Percentiles rank a stretch among this genome's conserved stretches.
Conservation (phyloP, 2,113 vertebrate genomes). For the Syngnathus floridae region DNA sequence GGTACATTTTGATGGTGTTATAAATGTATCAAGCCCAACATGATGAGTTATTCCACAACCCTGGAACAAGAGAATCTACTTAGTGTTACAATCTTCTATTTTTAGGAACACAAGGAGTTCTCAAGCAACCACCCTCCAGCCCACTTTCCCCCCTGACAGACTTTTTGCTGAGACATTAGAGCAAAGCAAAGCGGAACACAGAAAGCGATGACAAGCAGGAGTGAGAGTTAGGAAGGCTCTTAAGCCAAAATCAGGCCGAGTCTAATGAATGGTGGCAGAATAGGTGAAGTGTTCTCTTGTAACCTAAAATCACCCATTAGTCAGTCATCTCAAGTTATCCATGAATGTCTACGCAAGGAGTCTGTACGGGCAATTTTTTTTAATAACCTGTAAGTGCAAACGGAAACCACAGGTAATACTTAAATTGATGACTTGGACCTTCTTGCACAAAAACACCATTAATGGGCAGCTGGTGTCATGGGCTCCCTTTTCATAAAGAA, state of each 20-base stretch:
- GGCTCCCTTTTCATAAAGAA: not conserved
- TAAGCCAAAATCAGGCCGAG: slow-evolving; percentile 13
- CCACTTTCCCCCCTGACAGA: slow-evolving; percentile 25
- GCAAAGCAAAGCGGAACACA: slow-evolving; percentile 20
- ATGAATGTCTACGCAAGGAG: slow-evolving; percentile 6
- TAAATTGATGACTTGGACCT: not conserved
- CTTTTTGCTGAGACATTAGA: slow-evolving; percentile 31
- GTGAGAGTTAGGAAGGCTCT: slow-evolving; percentile 8
- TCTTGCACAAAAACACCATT: not conserved
- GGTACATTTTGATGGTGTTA: slow-evolving; percentile 38
- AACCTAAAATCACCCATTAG: slow-evolving; percentile 3
- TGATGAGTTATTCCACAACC: slow-evolving; percentile 51
- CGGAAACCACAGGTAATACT: slow-evolving; percentile 11
- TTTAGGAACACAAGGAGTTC: slow-evolving; percentile 41
- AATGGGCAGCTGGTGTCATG: not conserved
- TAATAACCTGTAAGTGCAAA: slow-evolving; percentile 14
- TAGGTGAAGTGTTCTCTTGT: not conserved
- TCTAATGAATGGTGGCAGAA: slow-evolving; percentile 9
- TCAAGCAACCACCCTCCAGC: slow-evolving; percentile 11
- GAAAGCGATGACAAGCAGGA: slow-evolving; percentile 12
- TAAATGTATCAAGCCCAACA: slow-evolving; percentile 35
- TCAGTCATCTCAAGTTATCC: slow-evolving; percentile 3
- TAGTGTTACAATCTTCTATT: slow-evolving; percentile 52
- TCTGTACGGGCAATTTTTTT: slow-evolving; percentile 6
- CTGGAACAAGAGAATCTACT: slow-evolving; percentile 62